Evolutionary conservation across 2,113 vertebrate species (phyloP).

Genomic region (Oncorhynchus mykiss): DNA sequence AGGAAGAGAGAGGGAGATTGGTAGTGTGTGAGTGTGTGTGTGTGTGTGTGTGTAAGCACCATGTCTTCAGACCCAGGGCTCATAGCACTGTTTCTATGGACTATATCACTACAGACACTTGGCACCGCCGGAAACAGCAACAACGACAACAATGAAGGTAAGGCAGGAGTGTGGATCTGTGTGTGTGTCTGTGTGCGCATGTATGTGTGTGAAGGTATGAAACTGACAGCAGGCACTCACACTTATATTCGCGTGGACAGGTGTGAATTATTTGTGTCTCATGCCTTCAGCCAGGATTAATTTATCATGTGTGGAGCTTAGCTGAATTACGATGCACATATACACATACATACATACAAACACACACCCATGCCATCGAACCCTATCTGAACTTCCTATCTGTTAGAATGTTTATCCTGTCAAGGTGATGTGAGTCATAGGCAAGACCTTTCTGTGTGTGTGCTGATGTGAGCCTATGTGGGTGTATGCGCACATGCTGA

Average conservation of each 20-base stretch:
- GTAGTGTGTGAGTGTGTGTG: conserved; percentile 27
- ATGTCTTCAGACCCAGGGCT: conserved; percentile 77
- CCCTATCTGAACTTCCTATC: too few relatives aligned
- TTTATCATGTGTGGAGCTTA: conserved; percentile 26
- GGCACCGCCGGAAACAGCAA: conserved; percentile 54
- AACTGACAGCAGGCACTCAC: too few relatives aligned
- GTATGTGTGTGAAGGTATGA: too few relatives aligned
- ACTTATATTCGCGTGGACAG: conserved; percentile 5
- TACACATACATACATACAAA: neutral
- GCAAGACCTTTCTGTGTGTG: neutral
- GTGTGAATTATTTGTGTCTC: conserved; percentile 25
- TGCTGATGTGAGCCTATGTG: neutral
- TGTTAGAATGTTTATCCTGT: too few relatives aligned
- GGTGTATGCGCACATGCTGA: conserved; percentile 36
- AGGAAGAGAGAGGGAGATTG: conserved; percentile 34
- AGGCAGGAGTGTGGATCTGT: conserved; percentile 14
- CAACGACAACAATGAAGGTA: conserved; percentile 73
- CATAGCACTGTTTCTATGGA: conserved; percentile 73
- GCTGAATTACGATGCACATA: neutral
- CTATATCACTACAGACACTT: conserved; percentile 70
- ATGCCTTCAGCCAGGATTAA: conserved; percentile 17
- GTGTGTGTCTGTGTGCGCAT: neutral
- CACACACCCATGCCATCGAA: neutral
- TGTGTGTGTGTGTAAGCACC: conserved; percentile 62
- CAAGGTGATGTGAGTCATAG: conserved; percentile 2